phyloP scores from a whole-genome alignment of 2,888 invertebrate genomes.

The Deilephila elpenor region DNA sequence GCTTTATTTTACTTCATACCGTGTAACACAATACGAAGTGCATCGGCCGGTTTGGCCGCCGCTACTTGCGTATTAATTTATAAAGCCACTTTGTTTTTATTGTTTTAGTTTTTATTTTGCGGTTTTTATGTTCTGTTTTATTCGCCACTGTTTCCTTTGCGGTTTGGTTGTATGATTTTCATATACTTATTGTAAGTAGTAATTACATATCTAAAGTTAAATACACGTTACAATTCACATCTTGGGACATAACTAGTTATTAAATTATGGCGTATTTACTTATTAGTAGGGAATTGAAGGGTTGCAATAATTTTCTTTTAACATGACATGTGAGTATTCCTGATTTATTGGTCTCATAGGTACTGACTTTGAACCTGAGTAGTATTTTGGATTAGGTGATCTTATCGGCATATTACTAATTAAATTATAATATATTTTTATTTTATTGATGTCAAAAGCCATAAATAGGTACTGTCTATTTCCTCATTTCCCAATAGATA shows the following conservation, averaged over 20 bases:
- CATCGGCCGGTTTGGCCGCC: constrained; percentile 56
- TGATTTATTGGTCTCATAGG: too few species aligned
- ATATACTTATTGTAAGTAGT: constrained; percentile 6
- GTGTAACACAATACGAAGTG: constrained; percentile 64
- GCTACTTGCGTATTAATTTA: constrained; percentile 68
- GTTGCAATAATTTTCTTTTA: too few species aligned
- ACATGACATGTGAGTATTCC: too few species aligned
- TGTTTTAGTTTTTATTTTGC: constrained; percentile 41
- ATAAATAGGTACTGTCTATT: too few species aligned
- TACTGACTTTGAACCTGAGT: too few species aligned
- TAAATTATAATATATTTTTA: too few species aligned
- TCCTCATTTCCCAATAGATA: too few species aligned
- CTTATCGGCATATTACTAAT: too few species aligned
- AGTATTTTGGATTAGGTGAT: too few species aligned
- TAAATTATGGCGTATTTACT: not conserved
- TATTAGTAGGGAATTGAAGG: too few species aligned
- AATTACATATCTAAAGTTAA: constrained; percentile 20
- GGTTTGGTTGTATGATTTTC: constrained; percentile 22
- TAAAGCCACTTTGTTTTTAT: constrained; percentile 51
- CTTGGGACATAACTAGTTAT: not conserved
- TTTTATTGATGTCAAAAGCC: too few species aligned
- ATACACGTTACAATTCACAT: not conserved
- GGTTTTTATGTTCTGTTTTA: constrained; percentile 46
- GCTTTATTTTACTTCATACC: constrained; percentile 63
- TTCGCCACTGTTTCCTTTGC: constrained; percentile 47